phyloP scores from a whole-genome alignment of 2,797 vertebrate species.

The Pseudotriccus pelzelni region DNA sequence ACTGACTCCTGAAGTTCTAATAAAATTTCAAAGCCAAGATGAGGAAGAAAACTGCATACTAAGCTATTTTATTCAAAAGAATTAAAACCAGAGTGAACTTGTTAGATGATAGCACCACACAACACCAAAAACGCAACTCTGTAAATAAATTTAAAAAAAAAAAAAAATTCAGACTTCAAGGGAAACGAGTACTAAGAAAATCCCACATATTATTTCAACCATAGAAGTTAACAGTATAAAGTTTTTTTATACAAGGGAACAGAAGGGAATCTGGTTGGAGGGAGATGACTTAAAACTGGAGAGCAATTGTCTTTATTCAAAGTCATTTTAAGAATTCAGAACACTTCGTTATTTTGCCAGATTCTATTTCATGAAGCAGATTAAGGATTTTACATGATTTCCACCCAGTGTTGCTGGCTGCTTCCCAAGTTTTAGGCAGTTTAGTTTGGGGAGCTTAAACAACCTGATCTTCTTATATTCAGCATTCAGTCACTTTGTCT shows the following conservation, averaged over 20 bases:
- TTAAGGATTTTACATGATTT: slow-evolving; percentile 34
- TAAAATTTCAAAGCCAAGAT: background rate
- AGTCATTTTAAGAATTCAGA: slow-evolving; percentile 12
- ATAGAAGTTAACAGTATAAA: background rate
- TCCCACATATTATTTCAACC: background rate
- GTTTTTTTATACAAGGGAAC: background rate
- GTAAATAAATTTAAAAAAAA: background rate
- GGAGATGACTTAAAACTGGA: background rate
- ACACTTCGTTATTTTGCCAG: background rate
- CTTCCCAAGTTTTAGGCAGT: slow-evolving; percentile 31
- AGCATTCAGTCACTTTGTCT: slow-evolving; percentile 7
- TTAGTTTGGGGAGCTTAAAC: slow-evolving; percentile 24
- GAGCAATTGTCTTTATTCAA: background rate
- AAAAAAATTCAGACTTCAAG: background rate
- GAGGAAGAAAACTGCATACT: background rate
- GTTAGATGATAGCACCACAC: background rate
- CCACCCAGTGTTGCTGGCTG: background rate
- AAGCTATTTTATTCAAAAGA: background rate
- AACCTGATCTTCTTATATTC: slow-evolving; percentile 44
- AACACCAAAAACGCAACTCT: background rate
- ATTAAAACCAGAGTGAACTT: background rate
- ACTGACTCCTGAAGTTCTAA: background rate
- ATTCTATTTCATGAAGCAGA: slow-evolving; percentile 17
- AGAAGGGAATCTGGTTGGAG: background rate
- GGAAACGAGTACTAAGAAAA: background rate